Conservation (phyloP, 2,797 vertebrate species). For the Gadopsis bispinosus region DNA sequence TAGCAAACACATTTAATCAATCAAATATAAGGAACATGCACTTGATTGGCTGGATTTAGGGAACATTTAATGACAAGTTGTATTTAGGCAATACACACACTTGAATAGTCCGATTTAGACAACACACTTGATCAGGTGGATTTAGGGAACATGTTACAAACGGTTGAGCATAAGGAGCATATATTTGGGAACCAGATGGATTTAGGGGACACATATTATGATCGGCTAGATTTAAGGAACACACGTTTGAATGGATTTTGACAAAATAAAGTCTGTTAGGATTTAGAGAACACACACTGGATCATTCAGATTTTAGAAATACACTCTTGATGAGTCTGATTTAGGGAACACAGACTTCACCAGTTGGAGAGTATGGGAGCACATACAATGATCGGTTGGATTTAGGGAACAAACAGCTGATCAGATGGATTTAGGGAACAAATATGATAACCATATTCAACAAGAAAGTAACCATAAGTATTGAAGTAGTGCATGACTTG, state of each 20-base stretch:
- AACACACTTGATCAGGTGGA: background rate
- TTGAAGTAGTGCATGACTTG: background rate
- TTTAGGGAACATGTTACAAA: background rate
- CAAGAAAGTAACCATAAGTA: background rate
- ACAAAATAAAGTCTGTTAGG: no score
- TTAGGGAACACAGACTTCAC: background rate
- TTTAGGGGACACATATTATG: background rate
- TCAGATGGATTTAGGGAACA: background rate
- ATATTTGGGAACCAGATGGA: background rate
- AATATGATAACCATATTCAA: background rate
- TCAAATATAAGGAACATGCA: background rate
- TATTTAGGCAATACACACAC: background rate
- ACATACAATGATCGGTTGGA: no score
- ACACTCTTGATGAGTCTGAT: background rate
- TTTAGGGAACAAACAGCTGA: background rate
- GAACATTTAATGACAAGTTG: background rate
- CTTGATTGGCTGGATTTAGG: constrained; percentile 26
- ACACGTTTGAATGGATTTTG: no score
- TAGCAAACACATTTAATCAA: background rate
- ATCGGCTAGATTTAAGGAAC: background rate
- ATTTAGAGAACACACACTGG: background rate
- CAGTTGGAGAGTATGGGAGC: background rate
- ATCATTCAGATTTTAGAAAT: background rate
- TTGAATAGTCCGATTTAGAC: background rate
- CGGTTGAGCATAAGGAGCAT: no score